A percentile compares a stretch with the other conserved stretches of the same genome.
Conservation (phyloP, 2,888 invertebrate genomes). For the Ferdinandea cuprea region DNA sequence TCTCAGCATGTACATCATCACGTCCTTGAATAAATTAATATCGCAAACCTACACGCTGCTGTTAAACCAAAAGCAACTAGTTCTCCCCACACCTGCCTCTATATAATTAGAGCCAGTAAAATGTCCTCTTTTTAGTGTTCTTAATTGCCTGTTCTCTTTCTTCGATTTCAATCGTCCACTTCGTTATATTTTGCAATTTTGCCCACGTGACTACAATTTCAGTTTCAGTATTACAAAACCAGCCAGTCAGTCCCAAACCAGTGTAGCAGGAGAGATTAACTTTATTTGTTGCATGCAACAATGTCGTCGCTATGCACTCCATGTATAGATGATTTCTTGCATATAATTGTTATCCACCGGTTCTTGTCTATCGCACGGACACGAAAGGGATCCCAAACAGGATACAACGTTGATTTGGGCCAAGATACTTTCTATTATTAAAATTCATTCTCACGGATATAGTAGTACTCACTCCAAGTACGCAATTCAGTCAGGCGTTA, state of each 20-base stretch:
- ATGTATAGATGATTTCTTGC: not conserved
- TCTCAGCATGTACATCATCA: not conserved
- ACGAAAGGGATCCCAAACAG: slow-evolving; percentile 23
- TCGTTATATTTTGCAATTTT: slow-evolving; percentile 3
- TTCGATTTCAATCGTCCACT: not conserved
- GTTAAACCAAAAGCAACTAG: not conserved
- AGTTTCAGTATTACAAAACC: slow-evolving; percentile 1
- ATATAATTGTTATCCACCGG: not conserved
- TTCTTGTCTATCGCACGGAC: not conserved
- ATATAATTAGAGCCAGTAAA: slow-evolving; percentile 29
- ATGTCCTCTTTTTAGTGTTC: not conserved
- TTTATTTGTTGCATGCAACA: slow-evolving; percentile 30
- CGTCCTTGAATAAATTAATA: not conserved
- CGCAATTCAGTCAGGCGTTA: not conserved
- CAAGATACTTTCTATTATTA: slow-evolving; percentile 25
- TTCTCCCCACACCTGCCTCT: not conserved
- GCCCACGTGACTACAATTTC: slow-evolving; percentile 9
- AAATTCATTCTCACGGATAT: slow-evolving; percentile 50
- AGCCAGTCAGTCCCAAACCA: not conserved
- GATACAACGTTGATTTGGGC: slow-evolving; percentile 7
- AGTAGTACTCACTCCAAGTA: slow-evolving; percentile 9
- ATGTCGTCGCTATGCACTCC: not conserved
- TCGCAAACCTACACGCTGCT: not conserved
- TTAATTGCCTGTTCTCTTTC: slow-evolving; percentile 23
- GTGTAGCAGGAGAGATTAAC: not conserved